A percentile compares a stretch with the other conserved stretches of the same genome.
Evolutionary conservation across 1,140 invertebrate species (phyloP).

Genomic region (Uloborus diversus): DNA sequence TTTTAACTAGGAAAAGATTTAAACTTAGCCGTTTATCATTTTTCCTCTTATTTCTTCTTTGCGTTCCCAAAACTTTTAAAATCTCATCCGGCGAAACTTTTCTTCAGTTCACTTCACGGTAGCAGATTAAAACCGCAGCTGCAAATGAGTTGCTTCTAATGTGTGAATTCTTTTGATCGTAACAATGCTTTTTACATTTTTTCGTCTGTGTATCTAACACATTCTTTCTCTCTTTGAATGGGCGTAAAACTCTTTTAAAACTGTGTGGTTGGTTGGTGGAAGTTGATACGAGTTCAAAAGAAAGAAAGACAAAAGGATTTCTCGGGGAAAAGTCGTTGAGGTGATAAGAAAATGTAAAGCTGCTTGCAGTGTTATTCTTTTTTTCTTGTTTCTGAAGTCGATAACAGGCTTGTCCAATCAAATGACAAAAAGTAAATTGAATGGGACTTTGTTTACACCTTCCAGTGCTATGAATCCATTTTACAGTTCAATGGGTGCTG

Average conservation of each 20-base stretch:
- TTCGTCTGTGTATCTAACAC: not conserved
- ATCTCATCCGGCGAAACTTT: constrained; percentile 41
- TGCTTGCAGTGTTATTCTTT: constrained; percentile 38
- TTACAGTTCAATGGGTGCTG: constrained; percentile 1
- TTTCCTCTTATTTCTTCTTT: not conserved
- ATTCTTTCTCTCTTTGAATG: not conserved
- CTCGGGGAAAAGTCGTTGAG: constrained; percentile 30
- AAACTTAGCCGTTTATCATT: constrained; percentile 1
- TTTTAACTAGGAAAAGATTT: constrained; percentile 14
- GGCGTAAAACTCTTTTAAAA: constrained; percentile 38
- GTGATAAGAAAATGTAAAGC: constrained; percentile 56
- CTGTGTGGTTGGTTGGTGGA: not conserved
- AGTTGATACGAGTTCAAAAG: constrained; percentile 40
- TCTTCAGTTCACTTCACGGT: not conserved
- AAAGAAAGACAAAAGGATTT: constrained; percentile 39
- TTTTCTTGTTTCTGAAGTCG: constrained; percentile 32
- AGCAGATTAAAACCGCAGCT: constrained; percentile 20
- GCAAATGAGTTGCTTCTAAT: constrained; percentile 51
- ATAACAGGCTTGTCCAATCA: constrained; percentile 55
- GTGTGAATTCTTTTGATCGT: constrained; percentile 48
- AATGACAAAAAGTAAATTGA: constrained; percentile 51
- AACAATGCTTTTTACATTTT: constrained; percentile 48
- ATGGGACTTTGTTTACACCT: constrained; percentile 39
- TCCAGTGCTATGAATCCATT: constrained; percentile 8
- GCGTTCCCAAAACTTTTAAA: constrained; percentile 22